Conservation (phyloP, 2,888 invertebrate species). For the Trissolcus japonicus region DNA sequence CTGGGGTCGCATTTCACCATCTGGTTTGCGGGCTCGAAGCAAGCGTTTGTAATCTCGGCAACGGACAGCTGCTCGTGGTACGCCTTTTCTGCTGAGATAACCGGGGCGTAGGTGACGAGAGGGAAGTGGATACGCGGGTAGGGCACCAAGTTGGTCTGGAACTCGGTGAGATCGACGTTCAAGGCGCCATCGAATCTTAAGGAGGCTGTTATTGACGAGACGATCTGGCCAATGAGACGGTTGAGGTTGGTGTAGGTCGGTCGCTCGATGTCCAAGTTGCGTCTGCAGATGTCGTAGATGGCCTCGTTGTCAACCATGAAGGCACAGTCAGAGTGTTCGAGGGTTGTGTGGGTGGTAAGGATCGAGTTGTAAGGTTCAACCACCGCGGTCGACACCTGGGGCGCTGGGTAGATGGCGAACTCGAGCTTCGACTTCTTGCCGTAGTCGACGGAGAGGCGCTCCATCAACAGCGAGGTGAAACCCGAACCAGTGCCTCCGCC, state of each 20-base stretch:
- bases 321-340: slow-evolving; percentile 9
- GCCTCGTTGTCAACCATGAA: slow-evolving; percentile 11
- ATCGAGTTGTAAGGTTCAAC: slow-evolving; percentile 6
- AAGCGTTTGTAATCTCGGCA: slow-evolving; percentile 1
- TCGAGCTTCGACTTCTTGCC: slow-evolving; percentile 12
- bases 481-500: slow-evolving; percentile 9
- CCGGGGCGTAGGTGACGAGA: slow-evolving; percentile 6
- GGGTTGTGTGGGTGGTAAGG: slow-evolving; percentile 10
- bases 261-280: slow-evolving; percentile 7
- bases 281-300: slow-evolving; percentile 11
- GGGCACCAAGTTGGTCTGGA: slow-evolving; percentile 10
- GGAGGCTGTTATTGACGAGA: background rate
- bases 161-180: slow-evolving; percentile 10
- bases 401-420: slow-evolving; percentile 9
- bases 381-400: slow-evolving; percentile 3
- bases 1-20: slow-evolving; percentile 15
- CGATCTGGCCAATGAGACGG: slow-evolving; percentile 3
- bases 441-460: slow-evolving; percentile 12
- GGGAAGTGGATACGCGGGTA: slow-evolving; percentile 8
- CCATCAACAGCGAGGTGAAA: slow-evolving; percentile 6
- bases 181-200: background rate
- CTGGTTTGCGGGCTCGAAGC: slow-evolving; percentile 11
- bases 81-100: slow-evolving; percentile 10
- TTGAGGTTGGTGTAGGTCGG: slow-evolving; percentile 9
- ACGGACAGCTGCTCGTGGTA: slow-evolving; percentile 13